Percentiles rank a stretch among this genome's conserved stretches.
These are phyloP conservation scores for Morone chrysops DNA, from an alignment of 2,113 vertebrate species.

Conservation along the genomic window DNA sequence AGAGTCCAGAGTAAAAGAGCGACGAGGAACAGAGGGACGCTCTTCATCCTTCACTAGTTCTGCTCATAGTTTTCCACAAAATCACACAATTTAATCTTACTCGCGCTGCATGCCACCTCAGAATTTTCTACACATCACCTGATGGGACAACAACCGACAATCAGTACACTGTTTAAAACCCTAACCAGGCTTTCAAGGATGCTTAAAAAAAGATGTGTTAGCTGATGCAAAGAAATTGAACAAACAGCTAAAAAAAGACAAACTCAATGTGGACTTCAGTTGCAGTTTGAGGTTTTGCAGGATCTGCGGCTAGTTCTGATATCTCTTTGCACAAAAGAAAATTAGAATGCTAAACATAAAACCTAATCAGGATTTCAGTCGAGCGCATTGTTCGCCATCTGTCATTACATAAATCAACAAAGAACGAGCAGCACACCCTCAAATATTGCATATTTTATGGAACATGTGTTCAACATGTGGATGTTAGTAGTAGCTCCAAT, in stretches of 20 bases:
- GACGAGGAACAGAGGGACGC: conserved; percentile 50
- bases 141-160: conserved; percentile 32
- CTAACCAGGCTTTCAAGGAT: conserved; percentile 53
- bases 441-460: conserved; percentile 63
- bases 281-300: conserved; percentile 7
- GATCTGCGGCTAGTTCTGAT: conserved; percentile 1
- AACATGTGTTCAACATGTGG: conserved; percentile 75
- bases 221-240: conserved; percentile 49
- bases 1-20: conserved; percentile 67
- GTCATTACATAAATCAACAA: conserved; percentile 49
- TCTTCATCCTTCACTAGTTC: conserved; percentile 72
- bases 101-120: conserved; percentile 22
- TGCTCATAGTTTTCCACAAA: conserved; percentile 65
- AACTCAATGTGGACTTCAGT: neutral
- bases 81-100: conserved; percentile 60
- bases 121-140: conserved; percentile 51
- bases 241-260: conserved; percentile 35
- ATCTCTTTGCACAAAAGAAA: neutral
- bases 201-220: conserved; percentile 39
- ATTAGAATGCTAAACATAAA: conserved; percentile 26
- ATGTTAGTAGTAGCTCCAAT: conserved; percentile 52
- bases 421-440: conserved; percentile 34
- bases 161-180: conserved; percentile 56
- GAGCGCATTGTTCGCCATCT: conserved; percentile 45
- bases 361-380: conserved; percentile 50